Evolutionary conservation across 2,113 vertebrate genomes (phyloP).

Genomic region (Grus americana): DNA sequence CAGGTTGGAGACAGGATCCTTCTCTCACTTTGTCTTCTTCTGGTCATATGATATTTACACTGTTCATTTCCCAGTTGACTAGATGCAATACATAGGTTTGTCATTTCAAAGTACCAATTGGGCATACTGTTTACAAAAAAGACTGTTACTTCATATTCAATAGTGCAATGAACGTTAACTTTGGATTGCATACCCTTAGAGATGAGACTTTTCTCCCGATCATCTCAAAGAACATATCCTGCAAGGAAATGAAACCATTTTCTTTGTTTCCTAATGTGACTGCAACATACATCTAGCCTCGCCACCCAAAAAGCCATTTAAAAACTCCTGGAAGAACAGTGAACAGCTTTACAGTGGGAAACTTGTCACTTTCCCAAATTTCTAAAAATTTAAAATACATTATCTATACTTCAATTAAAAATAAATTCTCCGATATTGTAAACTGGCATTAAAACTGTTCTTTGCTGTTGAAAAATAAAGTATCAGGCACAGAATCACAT

Average conservation of each 20-base stretch:
- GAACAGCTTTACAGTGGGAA: conserved; percentile 45
- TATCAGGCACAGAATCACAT: conserved; percentile 62
- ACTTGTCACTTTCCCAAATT: conserved; percentile 45
- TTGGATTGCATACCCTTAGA: neutral
- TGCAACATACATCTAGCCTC: neutral
- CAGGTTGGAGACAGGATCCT: neutral
- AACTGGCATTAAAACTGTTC: conserved; percentile 43
- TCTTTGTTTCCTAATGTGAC: neutral
- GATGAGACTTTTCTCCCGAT: neutral
- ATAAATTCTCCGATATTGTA: conserved; percentile 57
- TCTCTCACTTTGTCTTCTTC: neutral
- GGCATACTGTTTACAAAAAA: neutral
- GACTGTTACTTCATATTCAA: neutral
- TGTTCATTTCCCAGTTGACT: neutral
- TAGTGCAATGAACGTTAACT: neutral
- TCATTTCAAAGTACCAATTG: neutral
- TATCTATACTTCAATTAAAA: conserved; percentile 63
- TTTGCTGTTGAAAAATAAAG: conserved; percentile 50
- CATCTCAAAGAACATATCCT: neutral
- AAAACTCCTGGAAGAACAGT: conserved; percentile 34
- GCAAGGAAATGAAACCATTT: neutral
- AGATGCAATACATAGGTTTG: neutral
- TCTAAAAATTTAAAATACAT: conserved; percentile 59
- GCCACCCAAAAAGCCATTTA: conserved; percentile 6
- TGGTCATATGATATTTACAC: neutral